Evolutionary conservation across 2,797 vertebrate genomes (phyloP), one percentile per base, ranked within the genome.

Genomic region (Lycodopsis pacificus): DNA sequence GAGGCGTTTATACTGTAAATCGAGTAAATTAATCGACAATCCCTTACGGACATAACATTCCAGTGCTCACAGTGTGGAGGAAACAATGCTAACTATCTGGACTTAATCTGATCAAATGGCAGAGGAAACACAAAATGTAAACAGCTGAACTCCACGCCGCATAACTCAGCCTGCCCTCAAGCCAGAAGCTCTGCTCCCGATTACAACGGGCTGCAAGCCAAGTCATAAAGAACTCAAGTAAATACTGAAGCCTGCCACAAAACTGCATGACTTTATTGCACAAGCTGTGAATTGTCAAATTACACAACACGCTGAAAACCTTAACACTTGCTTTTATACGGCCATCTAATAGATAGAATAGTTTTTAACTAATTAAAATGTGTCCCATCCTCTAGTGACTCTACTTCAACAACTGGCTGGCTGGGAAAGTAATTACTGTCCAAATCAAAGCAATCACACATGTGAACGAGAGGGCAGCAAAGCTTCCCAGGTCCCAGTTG

Each of bases 181-280:
- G 77, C 65, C 73, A 65, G n/a, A 77, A 76, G 81, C 82, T 72
- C 85, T 83, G 82, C 42, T 89, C 56, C 71, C 54, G 51, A 87
- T 86, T 81, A 81, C 70, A 61, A n/a, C 61, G 49, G 53, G 67
- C 63, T 53, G 57, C 57, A 8, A 3, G 54, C 77, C 85, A 74
- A 58, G 68, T 69, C 73, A 57, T 73, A 61, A 79, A 70, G 27
- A 14, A 10, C 34, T 19, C 46, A 65, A 67, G 20, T 12, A 32
- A 79, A 76, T 12, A 38, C 46, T 20, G 38, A 54, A 61, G 62
- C 4, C 54, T 20, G 36, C 48, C 54, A 30, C 73, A 51, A 34
- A 71, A 79, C 56, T n/a, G 62, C 0, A 69, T 32, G 9, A 66
- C 59, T 76, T 42, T 54, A 70, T 51, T 40, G 54, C 64, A 36